Evolutionary conservation across 1,140 invertebrate genomes (phyloP).

Genomic region (Muscidifurax raptorellus): DNA sequence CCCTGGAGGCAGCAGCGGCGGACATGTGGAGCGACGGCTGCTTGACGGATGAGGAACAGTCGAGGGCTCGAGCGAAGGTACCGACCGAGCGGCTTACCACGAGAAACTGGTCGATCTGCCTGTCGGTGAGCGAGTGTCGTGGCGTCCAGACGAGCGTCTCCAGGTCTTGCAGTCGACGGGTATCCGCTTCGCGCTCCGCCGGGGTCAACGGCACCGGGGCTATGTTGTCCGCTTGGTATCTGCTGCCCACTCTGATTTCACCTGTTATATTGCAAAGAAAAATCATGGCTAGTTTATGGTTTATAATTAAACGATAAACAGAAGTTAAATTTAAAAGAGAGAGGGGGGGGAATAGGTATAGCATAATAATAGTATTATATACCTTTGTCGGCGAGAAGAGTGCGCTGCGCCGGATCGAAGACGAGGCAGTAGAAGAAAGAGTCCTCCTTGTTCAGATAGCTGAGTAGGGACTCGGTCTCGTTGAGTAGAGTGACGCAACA

Average conservation of each 20-base stretch:
- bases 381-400: conserved; percentile 98
- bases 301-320: too few relatives aligned
- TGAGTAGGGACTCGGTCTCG: conserved; percentile 96
- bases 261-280: conserved; percentile 59
- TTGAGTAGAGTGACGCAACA: conserved; percentile 98
- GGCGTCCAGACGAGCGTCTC: conserved; percentile 97
- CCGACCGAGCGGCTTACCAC: conserved; percentile 98
- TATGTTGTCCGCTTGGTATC: conserved; percentile 93
- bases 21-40: conserved; percentile 99
- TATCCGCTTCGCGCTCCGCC: conserved; percentile 83
- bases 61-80: conserved; percentile 98
- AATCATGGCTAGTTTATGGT: not conserved
- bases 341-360: too few relatives aligned
- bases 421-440: conserved; percentile 99
- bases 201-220: conserved; percentile 64
- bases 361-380: not conserved
- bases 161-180: conserved; percentile 84
- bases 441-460: conserved; percentile 98
- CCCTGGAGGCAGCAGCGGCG: conserved; percentile 97
- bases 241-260: conserved; percentile 90
- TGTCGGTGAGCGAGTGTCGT: conserved; percentile 90
- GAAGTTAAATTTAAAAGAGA: too few relatives aligned
- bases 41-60: conserved; percentile 98
- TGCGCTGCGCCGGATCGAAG: conserved; percentile 99
- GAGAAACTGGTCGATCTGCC: conserved; percentile 99